Evolutionary conservation across 1,140 invertebrate genomes (phyloP), one percentile per base, ranked within the genome.

Genomic region (Potamilus streckersoni): DNA sequence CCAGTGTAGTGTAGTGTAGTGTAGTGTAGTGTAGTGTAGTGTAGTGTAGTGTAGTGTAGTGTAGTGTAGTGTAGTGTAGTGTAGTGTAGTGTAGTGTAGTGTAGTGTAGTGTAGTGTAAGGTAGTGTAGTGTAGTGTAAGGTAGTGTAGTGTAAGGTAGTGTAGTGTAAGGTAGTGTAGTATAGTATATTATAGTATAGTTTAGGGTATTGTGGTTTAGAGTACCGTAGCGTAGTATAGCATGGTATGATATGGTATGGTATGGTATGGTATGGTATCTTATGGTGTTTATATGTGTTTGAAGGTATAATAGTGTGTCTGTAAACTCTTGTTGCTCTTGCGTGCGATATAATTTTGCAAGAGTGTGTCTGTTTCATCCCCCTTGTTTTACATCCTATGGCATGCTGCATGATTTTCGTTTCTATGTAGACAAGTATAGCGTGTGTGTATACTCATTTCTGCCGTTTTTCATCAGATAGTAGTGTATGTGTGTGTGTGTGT

Each of bases 11-110:
- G 75, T 80, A 76, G 70, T 79, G 75, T 80, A 76, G 75, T 80
- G 79, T 80, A 73, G 73, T 80, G 78, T 82, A 79, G 73, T 80
- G 80, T 82, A 79, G 74, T 59, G 15, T 70, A 65, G 61, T 69
- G 58, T 74, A 69, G 78, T 75, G 67, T 74, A 72, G 79, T 73
- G 62, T 73, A 64, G 71, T 76, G 64, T 73, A 61, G 76, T 74
- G 68, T 74, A 56, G 79, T 74, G 71, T 27, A 27, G 27, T 27
- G 2, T 27, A 27, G 1, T 27, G 2, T 27, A 27, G 27, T 27
- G 1, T 27, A 27, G 27, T 27, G 1, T 27, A 27, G 27, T 27
- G 1, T 27, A 27, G 27, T 27, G 1, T 74, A 71, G 72, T 74
- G 71, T 78, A 67, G 72, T 70, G 71, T 78, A 69, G 71, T 74